Evolutionary conservation across 2,888 invertebrate species (phyloP), one percentile per base, ranked within the genome.

Genomic region (Drosophila mimetica): DNA sequence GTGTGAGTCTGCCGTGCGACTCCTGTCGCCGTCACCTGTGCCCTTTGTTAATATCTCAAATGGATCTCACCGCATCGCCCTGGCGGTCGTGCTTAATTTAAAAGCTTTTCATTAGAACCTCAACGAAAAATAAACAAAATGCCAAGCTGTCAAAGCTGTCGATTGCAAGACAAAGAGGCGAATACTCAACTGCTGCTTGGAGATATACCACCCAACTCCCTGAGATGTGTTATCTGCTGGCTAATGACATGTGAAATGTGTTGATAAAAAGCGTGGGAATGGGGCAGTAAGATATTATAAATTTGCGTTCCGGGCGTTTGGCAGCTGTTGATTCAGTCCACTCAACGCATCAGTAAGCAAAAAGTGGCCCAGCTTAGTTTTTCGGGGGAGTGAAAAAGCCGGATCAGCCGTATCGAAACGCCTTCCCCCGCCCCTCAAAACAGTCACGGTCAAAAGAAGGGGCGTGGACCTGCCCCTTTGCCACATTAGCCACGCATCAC

Each of bases 1-100:
- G 86, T 76, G 82, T 52, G n/a, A n/a, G n/a, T n/a, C n/a, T n/a
- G n/a, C n/a, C n/a, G n/a, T n/a, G n/a, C n/a, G n/a, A 30, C 2
- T 22, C 59, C 36, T 39, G 61, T 61, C 48, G 50, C 48, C 36
- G 52, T 37, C 61, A 86, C 73, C 81, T 84, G 77, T 67, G 77
- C 63, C 69, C 76, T 85, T 80, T 79, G 74, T 87, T 87, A 87
- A 88, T 89, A 87, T 88, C 65, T 76, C 73, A 87, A 88, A 89
- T 89, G 89, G 77, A 57, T 70, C 71, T 71, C 57, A 51, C 48
- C 54, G 61, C 52, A 37, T 41, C 44, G 42, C 41, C 28, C 46
- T 51, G 47, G 36, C 32, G 46, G 22, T 54, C 47, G 53, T 74
- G 61, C 71, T 71, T 76, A 77, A 70, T 75, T 60, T 73, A 53